A percentile compares a stretch with the other conserved stretches of the same genome.
Conservation (phyloP, 2,888 invertebrate genomes). For the Rhingia rostrata region DNA sequence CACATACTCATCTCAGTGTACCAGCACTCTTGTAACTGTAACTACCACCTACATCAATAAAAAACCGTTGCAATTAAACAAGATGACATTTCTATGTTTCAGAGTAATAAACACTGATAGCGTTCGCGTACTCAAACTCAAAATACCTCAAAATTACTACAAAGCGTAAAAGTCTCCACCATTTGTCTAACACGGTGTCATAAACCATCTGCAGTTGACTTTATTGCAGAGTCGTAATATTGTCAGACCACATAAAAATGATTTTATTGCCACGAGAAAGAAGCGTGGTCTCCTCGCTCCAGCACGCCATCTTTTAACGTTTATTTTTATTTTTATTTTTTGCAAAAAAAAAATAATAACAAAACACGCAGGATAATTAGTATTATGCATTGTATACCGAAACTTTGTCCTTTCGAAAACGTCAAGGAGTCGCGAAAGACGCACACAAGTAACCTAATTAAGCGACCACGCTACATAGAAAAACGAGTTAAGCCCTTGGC, state of each 20-base stretch:
- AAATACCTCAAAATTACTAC: constrained; percentile 49
- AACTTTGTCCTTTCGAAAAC: constrained; percentile 52
- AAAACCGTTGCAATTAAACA: constrained; percentile 62
- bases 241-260: constrained; percentile 70
- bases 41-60: constrained; percentile 30
- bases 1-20: constrained; percentile 8
- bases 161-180: constrained; percentile 34
- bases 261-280: constrained; percentile 46
- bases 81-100: constrained; percentile 61
- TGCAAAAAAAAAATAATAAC: constrained; percentile 23
- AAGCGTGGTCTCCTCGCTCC: not conserved
- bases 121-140: constrained; percentile 38
- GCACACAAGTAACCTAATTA: constrained; percentile 58
- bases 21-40: not conserved
- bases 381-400: constrained; percentile 52
- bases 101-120: constrained; percentile 66
- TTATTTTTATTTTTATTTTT: constrained; percentile 17
- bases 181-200: constrained; percentile 64
- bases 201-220: constrained; percentile 73
- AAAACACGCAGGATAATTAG: constrained; percentile 59
- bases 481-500: constrained; percentile 13
- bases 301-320: not conserved
- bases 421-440: not conserved
- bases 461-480: constrained; percentile 25
- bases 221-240: constrained; percentile 70